phyloP scores from a whole-genome alignment of 2,888 invertebrate genomes.

The Gastracanthus pulcherrimus region DNA sequence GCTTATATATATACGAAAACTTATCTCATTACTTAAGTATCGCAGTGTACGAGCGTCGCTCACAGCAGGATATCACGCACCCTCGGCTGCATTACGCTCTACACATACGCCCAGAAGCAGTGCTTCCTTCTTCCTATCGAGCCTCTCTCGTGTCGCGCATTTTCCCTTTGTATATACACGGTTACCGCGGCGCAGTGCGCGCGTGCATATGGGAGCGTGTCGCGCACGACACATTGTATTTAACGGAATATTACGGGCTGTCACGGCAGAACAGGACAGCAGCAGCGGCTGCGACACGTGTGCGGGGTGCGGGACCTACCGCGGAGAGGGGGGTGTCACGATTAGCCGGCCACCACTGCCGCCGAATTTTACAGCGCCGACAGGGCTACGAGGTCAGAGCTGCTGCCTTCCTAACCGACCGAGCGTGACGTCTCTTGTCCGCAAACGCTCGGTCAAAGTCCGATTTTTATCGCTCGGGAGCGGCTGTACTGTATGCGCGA shows the following conservation, averaged over 20 bases:
- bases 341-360: background rate
- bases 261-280: constrained; percentile 25
- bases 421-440: constrained; percentile 8
- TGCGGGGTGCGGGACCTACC: too few species aligned
- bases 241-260: constrained; percentile 35
- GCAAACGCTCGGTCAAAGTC: constrained; percentile 30
- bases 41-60: background rate
- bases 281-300: background rate
- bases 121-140: background rate
- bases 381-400: background rate
- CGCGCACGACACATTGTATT: background rate
- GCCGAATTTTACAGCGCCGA: background rate
- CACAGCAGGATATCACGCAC: constrained; percentile 22
- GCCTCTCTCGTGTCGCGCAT: constrained; percentile 12
- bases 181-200: too few species aligned
- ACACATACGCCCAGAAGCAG: background rate
- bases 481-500: background rate
- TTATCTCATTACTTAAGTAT: constrained; percentile 50
- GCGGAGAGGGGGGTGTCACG: background rate
- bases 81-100: background rate
- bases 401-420: too few species aligned
- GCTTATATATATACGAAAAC: constrained; percentile 1
- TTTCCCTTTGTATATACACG: background rate
- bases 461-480: constrained; percentile 18
- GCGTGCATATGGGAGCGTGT: background rate